A percentile compares a stretch with the other conserved stretches of the same genome.
Evolutionary conservation across 2,888 invertebrate genomes (phyloP).

Genomic region (Cerastis leucographa): DNA sequence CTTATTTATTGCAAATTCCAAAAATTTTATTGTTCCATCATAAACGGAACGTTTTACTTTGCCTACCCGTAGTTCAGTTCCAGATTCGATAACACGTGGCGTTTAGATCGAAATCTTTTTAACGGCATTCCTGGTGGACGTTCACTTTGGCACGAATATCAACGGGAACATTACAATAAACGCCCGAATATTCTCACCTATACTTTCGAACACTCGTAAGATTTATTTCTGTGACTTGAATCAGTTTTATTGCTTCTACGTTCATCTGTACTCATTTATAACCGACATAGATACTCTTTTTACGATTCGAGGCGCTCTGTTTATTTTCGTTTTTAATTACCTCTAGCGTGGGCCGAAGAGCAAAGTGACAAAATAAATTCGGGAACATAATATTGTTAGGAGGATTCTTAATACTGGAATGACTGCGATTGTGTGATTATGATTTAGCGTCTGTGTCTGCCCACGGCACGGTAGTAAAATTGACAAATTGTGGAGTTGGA

Average conservation of each 20-base stretch:
- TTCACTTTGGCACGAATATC: slow-evolving; percentile 78
- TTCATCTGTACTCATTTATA: slow-evolving; percentile 90
- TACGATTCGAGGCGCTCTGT: slow-evolving; percentile 90
- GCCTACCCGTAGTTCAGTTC: slow-evolving; percentile 69
- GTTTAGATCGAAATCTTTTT: slow-evolving; percentile 79
- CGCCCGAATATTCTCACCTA: slow-evolving; percentile 83
- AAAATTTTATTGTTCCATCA: slow-evolving; percentile 80
- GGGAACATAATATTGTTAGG: slow-evolving; percentile 73
- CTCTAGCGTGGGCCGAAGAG: slow-evolving; percentile 85
- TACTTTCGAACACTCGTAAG: slow-evolving; percentile 84
- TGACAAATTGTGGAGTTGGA: slow-evolving; percentile 77
- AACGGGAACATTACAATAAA: slow-evolving; percentile 80
- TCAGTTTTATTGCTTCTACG: slow-evolving; percentile 88
- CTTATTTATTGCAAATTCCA: slow-evolving; percentile 84
- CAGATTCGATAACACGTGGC: slow-evolving; percentile 81
- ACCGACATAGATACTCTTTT: slow-evolving; percentile 89
- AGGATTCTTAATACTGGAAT: slow-evolving; percentile 69
- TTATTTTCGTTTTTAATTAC: slow-evolving; percentile 91
- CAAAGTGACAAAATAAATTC: slow-evolving; percentile 87
- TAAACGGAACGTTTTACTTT: slow-evolving; percentile 76
- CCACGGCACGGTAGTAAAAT: slow-evolving; percentile 77
- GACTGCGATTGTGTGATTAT: slow-evolving; percentile 75
- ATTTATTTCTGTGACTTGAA: slow-evolving; percentile 90
- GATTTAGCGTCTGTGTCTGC: slow-evolving; percentile 74
- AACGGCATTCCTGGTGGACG: slow-evolving; percentile 80